These are phyloP conservation scores for Argyresthia albistria DNA, from an alignment of 2,888 invertebrate species.

Conservation along the genomic window DNA sequence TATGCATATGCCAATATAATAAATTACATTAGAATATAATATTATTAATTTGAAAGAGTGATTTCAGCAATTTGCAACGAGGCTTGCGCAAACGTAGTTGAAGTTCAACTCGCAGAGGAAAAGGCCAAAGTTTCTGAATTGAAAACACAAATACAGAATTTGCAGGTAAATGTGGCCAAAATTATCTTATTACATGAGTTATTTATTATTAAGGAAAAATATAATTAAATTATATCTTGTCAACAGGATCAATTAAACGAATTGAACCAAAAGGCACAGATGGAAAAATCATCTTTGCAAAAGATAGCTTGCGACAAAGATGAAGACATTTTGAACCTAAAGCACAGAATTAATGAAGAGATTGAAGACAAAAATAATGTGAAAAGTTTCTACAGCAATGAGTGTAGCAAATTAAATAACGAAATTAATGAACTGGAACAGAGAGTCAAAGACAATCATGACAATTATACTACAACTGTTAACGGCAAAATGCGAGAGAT, in stretches of 20 bases:
- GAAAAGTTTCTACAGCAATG: constrained; percentile 31
- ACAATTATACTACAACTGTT: constrained; percentile 29
- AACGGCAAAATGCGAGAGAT: constrained; percentile 45
- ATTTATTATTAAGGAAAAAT: neutral
- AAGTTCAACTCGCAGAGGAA: constrained; percentile 57
- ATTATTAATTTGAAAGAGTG: neutral
- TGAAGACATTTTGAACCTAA: constrained; percentile 35
- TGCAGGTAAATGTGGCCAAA: constrained; percentile 44
- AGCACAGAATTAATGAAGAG: constrained; percentile 48
- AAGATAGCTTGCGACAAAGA: constrained; percentile 35
- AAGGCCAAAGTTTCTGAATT: constrained; percentile 44
- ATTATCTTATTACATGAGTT: neutral
- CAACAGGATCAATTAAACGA: constrained; percentile 20
- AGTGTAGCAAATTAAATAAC: constrained; percentile 42
- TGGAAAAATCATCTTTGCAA: constrained; percentile 28
- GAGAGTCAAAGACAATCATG: constrained; percentile 34
- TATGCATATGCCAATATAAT: too few relatives aligned
- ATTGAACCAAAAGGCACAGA: constrained; percentile 25
- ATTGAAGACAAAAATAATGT: constrained; percentile 41
- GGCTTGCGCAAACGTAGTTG: constrained; percentile 54
- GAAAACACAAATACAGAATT: constrained; percentile 38
- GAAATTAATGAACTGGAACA: constrained; percentile 49
- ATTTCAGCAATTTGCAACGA: constrained; percentile 50
- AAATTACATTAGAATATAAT: too few relatives aligned
- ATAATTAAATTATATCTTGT: neutral